These are phyloP conservation scores for Temnothorax ravouxi DNA, from an alignment of 2,888 invertebrate species.

Conservation along the genomic window DNA sequence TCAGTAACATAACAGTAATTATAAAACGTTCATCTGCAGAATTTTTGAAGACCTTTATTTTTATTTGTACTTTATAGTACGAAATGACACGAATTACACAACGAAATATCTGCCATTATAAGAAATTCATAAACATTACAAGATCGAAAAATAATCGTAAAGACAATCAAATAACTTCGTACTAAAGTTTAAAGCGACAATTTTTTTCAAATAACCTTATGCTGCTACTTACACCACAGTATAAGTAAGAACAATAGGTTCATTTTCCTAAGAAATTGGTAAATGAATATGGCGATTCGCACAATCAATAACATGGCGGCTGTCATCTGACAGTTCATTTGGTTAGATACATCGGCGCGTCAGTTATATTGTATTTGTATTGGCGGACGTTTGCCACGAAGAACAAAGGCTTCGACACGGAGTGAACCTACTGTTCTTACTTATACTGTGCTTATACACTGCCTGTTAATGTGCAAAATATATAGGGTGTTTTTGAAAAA, in stretches of 20 bases:
- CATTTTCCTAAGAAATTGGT: no score
- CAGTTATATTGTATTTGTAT: no score
- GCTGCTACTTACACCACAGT: constrained; percentile 28
- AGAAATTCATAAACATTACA: constrained; percentile 40
- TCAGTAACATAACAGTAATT: neutral
- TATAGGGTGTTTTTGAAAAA: constrained; percentile 4
- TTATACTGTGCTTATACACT: no score
- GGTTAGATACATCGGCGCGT: no score
- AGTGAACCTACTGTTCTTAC: no score
- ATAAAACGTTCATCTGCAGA: constrained; percentile 25
- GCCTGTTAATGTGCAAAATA: constrained; percentile 26
- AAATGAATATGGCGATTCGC: no score
- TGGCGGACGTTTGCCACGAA: no score
- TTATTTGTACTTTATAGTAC: constrained; percentile 72
- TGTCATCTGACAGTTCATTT: no score
- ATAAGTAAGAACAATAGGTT: no score
- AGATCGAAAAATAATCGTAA: constrained; percentile 2
- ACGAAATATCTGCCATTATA: constrained; percentile 60
- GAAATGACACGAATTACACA: constrained; percentile 76
- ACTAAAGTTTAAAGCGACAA: constrained; percentile 38
- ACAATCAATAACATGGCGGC: no score
- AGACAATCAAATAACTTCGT: neutral
- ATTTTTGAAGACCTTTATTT: constrained; percentile 62
- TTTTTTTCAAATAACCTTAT: constrained; percentile 10
- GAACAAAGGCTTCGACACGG: no score